Base-by-base conservation (phyloP, 2,797 vertebrate species). In the Schizothorax lantsangensis region DNA sequence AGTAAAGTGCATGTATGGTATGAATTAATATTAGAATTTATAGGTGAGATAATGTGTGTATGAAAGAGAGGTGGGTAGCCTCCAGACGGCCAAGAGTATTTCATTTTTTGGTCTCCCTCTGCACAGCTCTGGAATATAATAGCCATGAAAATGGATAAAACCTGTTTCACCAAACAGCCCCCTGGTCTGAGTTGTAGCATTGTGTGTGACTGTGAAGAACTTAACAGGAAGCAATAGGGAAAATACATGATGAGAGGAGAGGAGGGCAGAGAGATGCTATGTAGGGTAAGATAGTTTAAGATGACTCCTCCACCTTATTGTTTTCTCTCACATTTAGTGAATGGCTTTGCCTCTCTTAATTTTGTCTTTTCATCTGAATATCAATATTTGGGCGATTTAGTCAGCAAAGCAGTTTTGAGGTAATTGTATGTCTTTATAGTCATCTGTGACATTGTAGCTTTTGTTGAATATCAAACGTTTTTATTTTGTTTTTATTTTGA, bases 11-110 rank as follows among this genome's bases (percentile, higher is more conserved):
- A 14, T 80, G n/a, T 72, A n/a, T 79, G 75, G 43, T 74, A 64
- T 66, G 52, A 73, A 9, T 74, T 59, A 15, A 36, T 49, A 74
- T 33, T 62, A n/a, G 73, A 59, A 36, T 64, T 80, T 80, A 57
- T 62, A 62, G 78, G 83, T 8, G 59, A 66, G 43, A 64, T n/a
- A 38, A 54, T 45, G 72, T 84, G 83, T 19, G 15, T 69, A 40
- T 86, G n/a, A 57, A 79, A 59, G 68, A 30, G 69, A 73, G 21
- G 73, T 52, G 62, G n/a, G 7, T 2, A 12, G 73, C 72, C 57
- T 77, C 7, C 45, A 69, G 83, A 78, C 30, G 52, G 73, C 73
- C 59, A 77, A 33, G 59, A 68, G 30, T 49, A 36, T 77, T 66
- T 68, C 6, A 33, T 30, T 64, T 78, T 66, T 26, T 45, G 19